Conservation (phyloP, 2,113 vertebrate species). For the Pelecanus crispus region DNA sequence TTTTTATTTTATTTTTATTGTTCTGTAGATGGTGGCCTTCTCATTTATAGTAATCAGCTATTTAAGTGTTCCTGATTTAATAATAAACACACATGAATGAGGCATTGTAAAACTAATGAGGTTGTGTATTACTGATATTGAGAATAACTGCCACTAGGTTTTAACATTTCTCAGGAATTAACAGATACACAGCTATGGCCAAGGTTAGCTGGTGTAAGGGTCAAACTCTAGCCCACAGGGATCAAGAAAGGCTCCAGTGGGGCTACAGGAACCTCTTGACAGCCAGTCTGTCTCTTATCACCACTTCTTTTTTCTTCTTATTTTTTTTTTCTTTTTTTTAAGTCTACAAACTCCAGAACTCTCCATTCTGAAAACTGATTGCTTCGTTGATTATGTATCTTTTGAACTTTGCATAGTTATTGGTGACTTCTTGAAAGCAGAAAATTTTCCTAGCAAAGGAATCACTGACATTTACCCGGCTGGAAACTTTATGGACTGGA, state of each 20-base stretch:
- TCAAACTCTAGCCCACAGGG: background rate
- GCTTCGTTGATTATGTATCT: background rate
- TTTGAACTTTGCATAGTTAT: background rate
- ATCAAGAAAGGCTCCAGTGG: background rate
- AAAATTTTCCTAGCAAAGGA: background rate
- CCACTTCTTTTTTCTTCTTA: background rate
- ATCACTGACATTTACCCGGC: background rate
- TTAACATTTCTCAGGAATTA: constrained; percentile 2
- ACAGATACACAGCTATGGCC: background rate
- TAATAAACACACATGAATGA: constrained; percentile 44
- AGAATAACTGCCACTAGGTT: background rate
- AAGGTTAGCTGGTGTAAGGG: constrained; percentile 9
- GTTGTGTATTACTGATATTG: constrained; percentile 4
- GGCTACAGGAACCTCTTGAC: background rate
- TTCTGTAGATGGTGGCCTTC: constrained; percentile 11
- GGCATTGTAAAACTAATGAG: constrained; percentile 22
- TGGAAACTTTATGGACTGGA: background rate
- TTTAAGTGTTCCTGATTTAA: constrained; percentile 56
- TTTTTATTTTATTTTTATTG: constrained; percentile 21
- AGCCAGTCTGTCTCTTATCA: constrained; percentile 14
- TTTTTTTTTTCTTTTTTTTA: background rate
- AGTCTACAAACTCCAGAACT: background rate
- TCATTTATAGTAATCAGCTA: constrained; percentile 34
- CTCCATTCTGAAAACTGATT: background rate
- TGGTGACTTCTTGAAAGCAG: background rate